Evolutionary conservation across 2,797 vertebrate species (phyloP).

Genomic region (Catharus ustulatus): DNA sequence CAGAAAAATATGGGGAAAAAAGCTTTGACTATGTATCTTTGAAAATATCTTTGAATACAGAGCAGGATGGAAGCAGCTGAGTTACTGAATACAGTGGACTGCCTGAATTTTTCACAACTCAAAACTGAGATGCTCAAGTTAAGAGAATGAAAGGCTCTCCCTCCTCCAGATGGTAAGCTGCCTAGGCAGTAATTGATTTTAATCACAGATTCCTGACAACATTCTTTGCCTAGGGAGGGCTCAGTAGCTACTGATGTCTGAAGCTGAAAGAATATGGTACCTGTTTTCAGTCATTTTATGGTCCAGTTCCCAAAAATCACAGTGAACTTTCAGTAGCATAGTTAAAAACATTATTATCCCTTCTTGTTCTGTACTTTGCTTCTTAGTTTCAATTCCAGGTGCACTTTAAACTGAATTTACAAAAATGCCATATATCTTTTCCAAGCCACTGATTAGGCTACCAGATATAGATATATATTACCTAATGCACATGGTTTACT

Average conservation of each 20-base stretch:
- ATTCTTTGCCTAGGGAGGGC: background rate
- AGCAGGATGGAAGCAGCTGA: background rate
- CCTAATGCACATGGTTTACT: background rate
- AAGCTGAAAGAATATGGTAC: background rate
- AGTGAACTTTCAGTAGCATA: background rate
- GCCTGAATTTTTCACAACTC: background rate
- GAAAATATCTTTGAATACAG: background rate
- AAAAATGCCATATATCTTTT: background rate
- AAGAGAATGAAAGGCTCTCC: background rate
- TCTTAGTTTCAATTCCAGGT: constrained; percentile 7
- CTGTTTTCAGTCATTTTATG: background rate
- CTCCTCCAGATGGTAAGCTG: background rate
- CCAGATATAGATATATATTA: background rate
- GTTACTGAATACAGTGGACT: background rate
- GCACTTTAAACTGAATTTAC: constrained; percentile 25
- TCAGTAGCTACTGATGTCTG: background rate
- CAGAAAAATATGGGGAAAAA: background rate
- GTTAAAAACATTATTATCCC: background rate
- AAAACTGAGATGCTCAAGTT: background rate
- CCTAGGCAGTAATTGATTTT: background rate
- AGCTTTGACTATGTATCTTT: background rate
- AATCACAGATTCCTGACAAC: constrained; percentile 7
- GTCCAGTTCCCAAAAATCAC: background rate
- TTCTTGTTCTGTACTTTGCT: background rate
- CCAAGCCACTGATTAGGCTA: background rate